Base-by-base conservation (phyloP, 2,888 invertebrate genomes). In the Synergus itoensis region DNA sequence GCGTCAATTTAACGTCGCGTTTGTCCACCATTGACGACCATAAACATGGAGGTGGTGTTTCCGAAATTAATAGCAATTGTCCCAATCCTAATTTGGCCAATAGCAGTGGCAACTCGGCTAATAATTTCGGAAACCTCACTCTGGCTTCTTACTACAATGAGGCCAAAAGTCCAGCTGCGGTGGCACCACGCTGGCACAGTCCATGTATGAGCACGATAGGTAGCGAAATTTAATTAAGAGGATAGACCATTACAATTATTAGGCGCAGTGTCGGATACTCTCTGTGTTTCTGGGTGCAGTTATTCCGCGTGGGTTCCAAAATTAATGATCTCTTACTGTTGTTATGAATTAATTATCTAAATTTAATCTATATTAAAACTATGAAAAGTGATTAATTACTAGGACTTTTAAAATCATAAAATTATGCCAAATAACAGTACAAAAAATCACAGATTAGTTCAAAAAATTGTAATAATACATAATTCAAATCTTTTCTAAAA, bases 201-300 rank as follows among this genome's bases (percentile, higher is more conserved):
- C 92, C 92, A 21, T 91, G 91, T 83, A 89, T 89, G 77, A 89
- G 88, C 82, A 88, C 89, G 77, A 88, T 91, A 89, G 90, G 90
- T 88, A 90, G 91, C 84, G 91, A 92, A 89, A 91, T 90, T 88
- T 91, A 89, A 88, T 83, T 80, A 67, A 73, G 53, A 45, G 48
- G 48, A 73, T 73, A 73, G 73, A 73, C 53, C 36, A 40, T 53
- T 73, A n/a, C 36, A 36, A 53, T 45, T 45, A 14, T 43, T 45
- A 14, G 45, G 12, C 53, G 8, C 73, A 36, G 14, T 73, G 48
- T 69, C 48, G 21, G 48, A 28, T 48, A 48, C 48, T 48, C 69
- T 53, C 21, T 48, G 28, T 21, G 21, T 45, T 28, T 21, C 1
- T 53, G 36, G 21, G 36, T 73, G n/a, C 53, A 73, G 9, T 73